phyloP scores from a whole-genome alignment of 2,797 vertebrate species.

The Enteromius unitaeniatus region DNA sequence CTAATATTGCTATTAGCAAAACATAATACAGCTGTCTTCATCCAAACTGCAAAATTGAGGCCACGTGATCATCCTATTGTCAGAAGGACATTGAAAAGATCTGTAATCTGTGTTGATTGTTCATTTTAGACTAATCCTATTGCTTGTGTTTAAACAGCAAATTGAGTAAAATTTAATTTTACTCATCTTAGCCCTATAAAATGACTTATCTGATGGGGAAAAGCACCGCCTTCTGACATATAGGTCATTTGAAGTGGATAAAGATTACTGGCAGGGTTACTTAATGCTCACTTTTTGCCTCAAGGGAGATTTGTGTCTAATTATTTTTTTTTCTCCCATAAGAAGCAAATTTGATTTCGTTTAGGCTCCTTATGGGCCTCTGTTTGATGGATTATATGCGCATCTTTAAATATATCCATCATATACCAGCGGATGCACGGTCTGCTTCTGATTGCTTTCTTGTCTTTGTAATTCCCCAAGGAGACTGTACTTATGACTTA shows the following conservation, averaged over 20 bases:
- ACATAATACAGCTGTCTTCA: slow-evolving; percentile 15
- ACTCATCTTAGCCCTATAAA: slow-evolving; percentile 64
- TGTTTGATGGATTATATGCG: slow-evolving; percentile 80
- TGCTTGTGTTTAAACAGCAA: slow-evolving; percentile 56
- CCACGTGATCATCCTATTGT: background rate
- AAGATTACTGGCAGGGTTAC: slow-evolving; percentile 84
- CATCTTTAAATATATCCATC: slow-evolving; percentile 80
- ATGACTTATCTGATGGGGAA: slow-evolving; percentile 53
- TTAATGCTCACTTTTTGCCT: slow-evolving; percentile 83
- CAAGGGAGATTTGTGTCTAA: slow-evolving; percentile 77
- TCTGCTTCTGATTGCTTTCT: slow-evolving; percentile 74
- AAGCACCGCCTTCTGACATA: slow-evolving; percentile 72
- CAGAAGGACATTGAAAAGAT: slow-evolving; percentile 20
- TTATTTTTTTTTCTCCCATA: slow-evolving; percentile 71
- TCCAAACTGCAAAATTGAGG: background rate
- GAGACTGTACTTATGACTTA: slow-evolving; percentile 61
- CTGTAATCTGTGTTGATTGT: slow-evolving; percentile 50
- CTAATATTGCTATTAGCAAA: background rate
- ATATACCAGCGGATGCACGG: slow-evolving; percentile 72
- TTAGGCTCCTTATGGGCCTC: slow-evolving; percentile 72
- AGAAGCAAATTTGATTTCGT: slow-evolving; percentile 87
- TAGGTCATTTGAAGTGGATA: slow-evolving; percentile 83
- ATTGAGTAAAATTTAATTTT: slow-evolving; percentile 56
- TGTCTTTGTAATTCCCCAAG: slow-evolving; percentile 66
- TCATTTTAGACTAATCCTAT: slow-evolving; percentile 51